Conservation (phyloP, 2,113 vertebrate species). For the Perca schrenkii region DNA sequence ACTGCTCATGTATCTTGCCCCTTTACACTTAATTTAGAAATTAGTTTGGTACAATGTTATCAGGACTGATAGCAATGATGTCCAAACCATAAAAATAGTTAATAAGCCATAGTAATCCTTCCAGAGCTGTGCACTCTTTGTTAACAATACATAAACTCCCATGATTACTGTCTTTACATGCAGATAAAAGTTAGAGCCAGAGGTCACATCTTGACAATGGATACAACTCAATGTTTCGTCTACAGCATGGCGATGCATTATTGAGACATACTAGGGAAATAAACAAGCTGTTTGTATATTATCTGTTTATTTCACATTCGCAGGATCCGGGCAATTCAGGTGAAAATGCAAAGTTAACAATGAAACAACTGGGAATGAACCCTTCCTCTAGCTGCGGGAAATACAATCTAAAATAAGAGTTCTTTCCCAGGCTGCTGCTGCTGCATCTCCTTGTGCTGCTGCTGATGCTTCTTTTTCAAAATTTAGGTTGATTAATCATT, state of each 20-base stretch:
- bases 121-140: neutral
- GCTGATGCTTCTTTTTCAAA: constrained; percentile 38
- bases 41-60: neutral
- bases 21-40: neutral
- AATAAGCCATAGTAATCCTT: neutral
- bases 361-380: neutral
- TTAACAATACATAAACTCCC: neutral
- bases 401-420: constrained; percentile 22
- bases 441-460: neutral
- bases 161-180: neutral
- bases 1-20: neutral
- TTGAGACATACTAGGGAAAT: neutral
- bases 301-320: constrained; percentile 30
- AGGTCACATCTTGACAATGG: neutral
- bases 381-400: constrained; percentile 5
- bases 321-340: neutral
- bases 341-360: constrained; percentile 2
- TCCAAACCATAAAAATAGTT: neutral
- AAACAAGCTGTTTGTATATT: constrained; percentile 4
- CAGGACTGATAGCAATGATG: neutral
- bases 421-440: constrained; percentile 17
- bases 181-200: neutral
- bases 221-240: neutral
- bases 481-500: constrained; percentile 71
- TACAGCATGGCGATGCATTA: neutral